These are phyloP conservation scores for Zaprionus camerounensis DNA, from an alignment of 1,140 invertebrate species.

Conservation along the genomic window DNA sequence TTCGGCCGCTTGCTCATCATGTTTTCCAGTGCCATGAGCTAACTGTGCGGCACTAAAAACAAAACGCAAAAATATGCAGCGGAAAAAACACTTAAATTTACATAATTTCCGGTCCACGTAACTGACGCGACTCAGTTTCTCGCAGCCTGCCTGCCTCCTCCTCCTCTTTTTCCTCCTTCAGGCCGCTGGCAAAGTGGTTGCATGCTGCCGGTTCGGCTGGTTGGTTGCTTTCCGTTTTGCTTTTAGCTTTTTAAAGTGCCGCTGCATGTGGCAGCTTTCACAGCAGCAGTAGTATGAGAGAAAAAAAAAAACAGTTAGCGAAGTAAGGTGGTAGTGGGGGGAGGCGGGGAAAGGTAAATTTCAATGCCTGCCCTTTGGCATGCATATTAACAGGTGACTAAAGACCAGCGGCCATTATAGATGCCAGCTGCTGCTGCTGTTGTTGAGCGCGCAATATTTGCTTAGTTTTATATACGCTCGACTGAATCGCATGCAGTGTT, in stretches of 20 bases:
- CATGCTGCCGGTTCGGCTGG: slow-evolving; percentile 17
- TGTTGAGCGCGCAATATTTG: slow-evolving; percentile 47
- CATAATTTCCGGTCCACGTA: slow-evolving; percentile 75
- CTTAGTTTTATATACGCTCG: slow-evolving; percentile 33
- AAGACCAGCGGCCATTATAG: slow-evolving; percentile 44
- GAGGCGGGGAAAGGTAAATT: neutral
- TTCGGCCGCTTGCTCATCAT: slow-evolving; percentile 64
- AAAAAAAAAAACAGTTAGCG: slow-evolving; percentile 9
- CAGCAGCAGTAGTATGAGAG: slow-evolving; percentile 4
- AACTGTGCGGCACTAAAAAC: slow-evolving; percentile 53
- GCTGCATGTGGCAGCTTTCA: slow-evolving; percentile 36
- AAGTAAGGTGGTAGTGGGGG: neutral
- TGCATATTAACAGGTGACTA: slow-evolving; percentile 56
- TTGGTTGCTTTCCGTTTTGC: slow-evolving; percentile 24
- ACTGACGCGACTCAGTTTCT: slow-evolving; percentile 33
- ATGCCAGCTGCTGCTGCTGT: slow-evolving; percentile 36
- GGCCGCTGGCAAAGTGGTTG: slow-evolving; percentile 32
- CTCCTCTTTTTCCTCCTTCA: neutral
- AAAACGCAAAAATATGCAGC: slow-evolving; percentile 58
- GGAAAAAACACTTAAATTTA: slow-evolving; percentile 77
- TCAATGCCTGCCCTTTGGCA: slow-evolving; percentile 44
- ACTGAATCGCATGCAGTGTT: slow-evolving; percentile 15
- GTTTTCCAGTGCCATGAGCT: slow-evolving; percentile 76
- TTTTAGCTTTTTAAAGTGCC: slow-evolving; percentile 50
- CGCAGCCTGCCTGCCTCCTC: slow-evolving; percentile 10